Conservation (phyloP, 2,113 vertebrate species). For the Mola mola region DNA sequence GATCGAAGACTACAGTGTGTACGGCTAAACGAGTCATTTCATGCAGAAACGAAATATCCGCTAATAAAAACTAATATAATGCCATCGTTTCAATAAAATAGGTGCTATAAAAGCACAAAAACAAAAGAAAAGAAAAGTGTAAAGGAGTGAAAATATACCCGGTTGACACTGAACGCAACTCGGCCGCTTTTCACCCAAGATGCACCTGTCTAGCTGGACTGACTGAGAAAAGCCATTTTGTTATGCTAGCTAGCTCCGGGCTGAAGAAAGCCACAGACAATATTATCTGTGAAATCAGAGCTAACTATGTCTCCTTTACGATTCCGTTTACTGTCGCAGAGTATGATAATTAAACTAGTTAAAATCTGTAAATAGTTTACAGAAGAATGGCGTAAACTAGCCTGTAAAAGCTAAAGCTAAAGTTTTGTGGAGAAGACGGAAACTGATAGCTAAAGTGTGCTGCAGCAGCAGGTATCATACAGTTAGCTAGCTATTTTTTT, state of each 20-base stretch:
- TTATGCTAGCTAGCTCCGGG: conserved; percentile 75
- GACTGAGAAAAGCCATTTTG: conserved; percentile 79
- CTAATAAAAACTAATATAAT: no score
- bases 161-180: conserved; percentile 55
- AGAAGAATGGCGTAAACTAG: conserved; percentile 33
- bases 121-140: no score
- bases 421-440: conserved; percentile 49
- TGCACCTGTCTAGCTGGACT: conserved; percentile 71
- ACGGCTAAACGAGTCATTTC: no score
- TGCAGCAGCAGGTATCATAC: conserved; percentile 58
- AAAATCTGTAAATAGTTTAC: conserved; percentile 22
- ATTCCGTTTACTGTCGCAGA: conserved; percentile 22
- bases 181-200: conserved; percentile 66
- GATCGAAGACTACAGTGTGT: no score
- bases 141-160: no score
- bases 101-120: no score
- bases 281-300: conserved; percentile 31
- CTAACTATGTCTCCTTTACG: conserved; percentile 41
- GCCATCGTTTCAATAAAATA: no score
- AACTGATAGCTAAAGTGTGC: conserved; percentile 63
- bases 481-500: conserved; percentile 66
- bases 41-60: no score
- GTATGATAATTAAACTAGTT: conserved; percentile 19
- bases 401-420: conserved; percentile 24
- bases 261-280: conserved; percentile 55